Conservation (phyloP, 2,113 vertebrate species). For the Rallus limicola region DNA sequence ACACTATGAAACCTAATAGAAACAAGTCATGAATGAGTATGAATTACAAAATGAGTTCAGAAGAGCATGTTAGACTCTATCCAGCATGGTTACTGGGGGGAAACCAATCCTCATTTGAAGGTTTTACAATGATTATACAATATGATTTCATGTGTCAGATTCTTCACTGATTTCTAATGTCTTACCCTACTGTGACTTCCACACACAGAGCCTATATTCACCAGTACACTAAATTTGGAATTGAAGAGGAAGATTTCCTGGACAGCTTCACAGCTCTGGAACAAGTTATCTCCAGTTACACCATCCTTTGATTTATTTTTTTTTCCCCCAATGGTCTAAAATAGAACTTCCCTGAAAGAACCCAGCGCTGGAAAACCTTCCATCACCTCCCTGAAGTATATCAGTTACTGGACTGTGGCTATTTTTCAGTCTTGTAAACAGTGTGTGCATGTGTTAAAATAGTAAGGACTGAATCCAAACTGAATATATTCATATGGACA, state of each 20-base stretch:
- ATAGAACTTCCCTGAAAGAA: background rate
- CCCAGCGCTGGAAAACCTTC: background rate
- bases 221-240: constrained; percentile 90
- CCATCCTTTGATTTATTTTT: constrained; percentile 71
- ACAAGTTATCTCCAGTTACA: constrained; percentile 93
- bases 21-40: background rate
- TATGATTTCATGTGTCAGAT: background rate
- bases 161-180: background rate
- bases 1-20: background rate
- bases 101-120: background rate
- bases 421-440: background rate
- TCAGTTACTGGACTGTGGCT: background rate
- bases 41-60: background rate
- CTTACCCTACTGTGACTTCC: background rate
- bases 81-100: background rate
- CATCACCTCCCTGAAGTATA: background rate
- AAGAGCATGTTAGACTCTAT: background rate
- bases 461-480: background rate
- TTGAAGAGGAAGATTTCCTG: constrained; percentile 94
- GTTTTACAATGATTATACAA: background rate
- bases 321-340: background rate
- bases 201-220: constrained; percentile 89
- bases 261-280: constrained; percentile 91
- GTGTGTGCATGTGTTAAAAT: background rate
- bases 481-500: background rate